Percentiles rank a stretch among this genome's conserved stretches.
Evolutionary conservation across 2,797 vertebrate species (phyloP).

Genomic region (Centropyge bicolor): DNA sequence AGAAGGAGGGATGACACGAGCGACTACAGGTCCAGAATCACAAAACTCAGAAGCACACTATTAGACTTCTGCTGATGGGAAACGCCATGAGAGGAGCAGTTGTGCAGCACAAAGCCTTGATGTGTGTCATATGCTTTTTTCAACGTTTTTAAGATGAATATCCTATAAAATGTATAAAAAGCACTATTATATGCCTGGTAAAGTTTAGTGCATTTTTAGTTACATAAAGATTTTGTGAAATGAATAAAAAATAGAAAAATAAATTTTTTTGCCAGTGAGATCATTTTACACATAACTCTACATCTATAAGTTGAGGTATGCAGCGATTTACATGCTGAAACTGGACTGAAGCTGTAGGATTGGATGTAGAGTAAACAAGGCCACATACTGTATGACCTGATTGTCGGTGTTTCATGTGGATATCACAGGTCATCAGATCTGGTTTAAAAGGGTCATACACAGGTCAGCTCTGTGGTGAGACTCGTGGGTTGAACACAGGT

Average conservation of each 20-base stretch:
- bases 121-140: constrained; percentile 8
- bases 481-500: not conserved
- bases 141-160: not conserved
- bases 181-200: not conserved
- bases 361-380: too few relatives aligned
- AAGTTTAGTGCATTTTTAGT: not conserved
- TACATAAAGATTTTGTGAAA: not conserved
- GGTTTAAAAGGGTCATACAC: not conserved
- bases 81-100: constrained; percentile 1
- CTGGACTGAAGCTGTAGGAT: not conserved
- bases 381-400: not conserved
- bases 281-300: not conserved
- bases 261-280: not conserved
- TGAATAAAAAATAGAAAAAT: not conserved
- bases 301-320: not conserved
- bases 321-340: not conserved
- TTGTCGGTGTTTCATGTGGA: not conserved
- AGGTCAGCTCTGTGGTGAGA: not conserved
- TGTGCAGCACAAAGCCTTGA: not conserved
- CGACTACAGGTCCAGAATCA: constrained; percentile 36
- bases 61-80: constrained; percentile 28
- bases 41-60: constrained; percentile 21
- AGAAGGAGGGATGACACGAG: constrained; percentile 25
- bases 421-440: constrained; percentile 8
- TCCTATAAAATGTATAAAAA: not conserved